Evolutionary conservation across 2,797 vertebrate genomes (phyloP).

Genomic region (Diplodus puntazzo): DNA sequence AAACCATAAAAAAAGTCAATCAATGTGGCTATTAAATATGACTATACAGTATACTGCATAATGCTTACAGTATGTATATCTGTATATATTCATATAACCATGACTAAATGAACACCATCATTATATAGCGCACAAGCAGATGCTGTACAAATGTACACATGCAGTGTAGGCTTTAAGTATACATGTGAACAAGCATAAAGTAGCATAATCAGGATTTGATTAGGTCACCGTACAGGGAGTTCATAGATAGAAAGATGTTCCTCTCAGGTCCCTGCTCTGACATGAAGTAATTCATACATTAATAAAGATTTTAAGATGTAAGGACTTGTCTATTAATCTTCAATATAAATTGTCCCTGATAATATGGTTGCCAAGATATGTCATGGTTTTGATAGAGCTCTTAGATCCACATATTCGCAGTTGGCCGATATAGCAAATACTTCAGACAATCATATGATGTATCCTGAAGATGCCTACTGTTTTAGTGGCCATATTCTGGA

Average conservation of each 20-base stretch:
- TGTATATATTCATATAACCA: not conserved
- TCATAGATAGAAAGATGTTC: not conserved
- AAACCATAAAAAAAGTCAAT: not conserved
- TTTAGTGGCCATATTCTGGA: not conserved
- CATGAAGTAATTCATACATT: not conserved
- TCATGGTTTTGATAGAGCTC: not conserved
- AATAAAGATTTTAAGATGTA: constrained; percentile 23
- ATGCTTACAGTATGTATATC: not conserved
- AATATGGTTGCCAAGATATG: constrained; percentile 12
- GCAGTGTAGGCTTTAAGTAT: not conserved
- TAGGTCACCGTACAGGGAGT: not conserved
- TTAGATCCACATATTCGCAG: not conserved
- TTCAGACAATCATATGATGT: not conserved
- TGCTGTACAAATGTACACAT: not conserved
- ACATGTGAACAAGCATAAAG: not conserved
- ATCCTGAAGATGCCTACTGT: not conserved
- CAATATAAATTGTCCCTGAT: constrained; percentile 1
- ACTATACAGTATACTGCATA: not conserved
- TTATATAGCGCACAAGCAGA: not conserved
- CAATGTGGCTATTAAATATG: not conserved
- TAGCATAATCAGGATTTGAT: not conserved
- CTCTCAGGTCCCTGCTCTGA: not conserved
- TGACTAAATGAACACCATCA: not conserved
- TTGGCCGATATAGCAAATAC: not conserved
- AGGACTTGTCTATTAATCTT: constrained; percentile 11